phyloP scores from a whole-genome alignment of 2,888 invertebrate species.

The Heliconius charithonia region DNA sequence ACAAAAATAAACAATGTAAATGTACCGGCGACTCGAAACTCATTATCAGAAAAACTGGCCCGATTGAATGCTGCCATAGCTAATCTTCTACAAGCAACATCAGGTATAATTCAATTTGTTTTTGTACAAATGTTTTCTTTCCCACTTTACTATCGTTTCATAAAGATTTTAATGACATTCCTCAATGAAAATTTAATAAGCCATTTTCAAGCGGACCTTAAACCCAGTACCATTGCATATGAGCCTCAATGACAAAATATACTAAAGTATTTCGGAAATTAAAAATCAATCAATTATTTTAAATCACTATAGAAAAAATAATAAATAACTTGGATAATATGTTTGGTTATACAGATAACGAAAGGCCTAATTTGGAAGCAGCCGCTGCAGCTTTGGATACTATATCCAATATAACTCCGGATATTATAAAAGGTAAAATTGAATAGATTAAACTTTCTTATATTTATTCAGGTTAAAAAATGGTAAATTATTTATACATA shows the following conservation, averaged over 20 bases:
- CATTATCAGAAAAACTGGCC: slow-evolving; percentile 56
- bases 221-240: neutral
- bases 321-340: neutral
- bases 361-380: slow-evolving; percentile 35
- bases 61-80: slow-evolving; percentile 66
- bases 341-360: slow-evolving; percentile 31
- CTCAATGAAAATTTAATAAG: too few species aligned
- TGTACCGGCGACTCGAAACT: neutral
- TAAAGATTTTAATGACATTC: too few species aligned
- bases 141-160: too few species aligned
- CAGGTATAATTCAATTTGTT: slow-evolving; percentile 52
- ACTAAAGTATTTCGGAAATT: neutral
- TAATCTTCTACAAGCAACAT: slow-evolving; percentile 57
- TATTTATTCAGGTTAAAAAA: too few species aligned
- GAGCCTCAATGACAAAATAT: too few species aligned
- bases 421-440: slow-evolving; percentile 40
- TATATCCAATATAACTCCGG: slow-evolving; percentile 36
- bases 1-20: slow-evolving; percentile 10
- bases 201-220: neutral
- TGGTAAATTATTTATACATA: too few species aligned
- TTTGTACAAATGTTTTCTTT: neutral
- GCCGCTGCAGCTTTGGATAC: slow-evolving; percentile 32
- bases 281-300: neutral
- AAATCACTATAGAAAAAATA: neutral
- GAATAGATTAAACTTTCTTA: neutral